These are phyloP conservation scores for Odocoileus hemionus DNA, from an alignment of 2,113 vertebrate species.

Conservation along the genomic window DNA sequence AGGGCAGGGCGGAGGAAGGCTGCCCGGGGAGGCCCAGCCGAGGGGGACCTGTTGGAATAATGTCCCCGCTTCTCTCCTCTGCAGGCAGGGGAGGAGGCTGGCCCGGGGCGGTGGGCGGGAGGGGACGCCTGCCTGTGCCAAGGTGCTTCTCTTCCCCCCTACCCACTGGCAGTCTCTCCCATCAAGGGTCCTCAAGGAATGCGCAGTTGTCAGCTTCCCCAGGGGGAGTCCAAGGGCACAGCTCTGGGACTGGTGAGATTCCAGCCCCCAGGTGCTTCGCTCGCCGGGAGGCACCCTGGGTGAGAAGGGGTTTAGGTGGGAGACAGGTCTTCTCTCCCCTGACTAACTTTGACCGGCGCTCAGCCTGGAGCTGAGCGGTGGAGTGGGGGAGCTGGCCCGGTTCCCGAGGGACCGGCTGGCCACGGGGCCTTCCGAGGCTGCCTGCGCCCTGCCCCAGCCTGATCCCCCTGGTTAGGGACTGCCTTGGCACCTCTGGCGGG, in stretches of 20 bases:
- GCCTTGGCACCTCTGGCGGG: neutral
- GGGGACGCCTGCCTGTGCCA: neutral
- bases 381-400: neutral
- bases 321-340: neutral
- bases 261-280: neutral
- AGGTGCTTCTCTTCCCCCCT: neutral
- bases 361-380: neutral
- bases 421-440: neutral
- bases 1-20: neutral
- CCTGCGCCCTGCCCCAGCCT: neutral
- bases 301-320: neutral
- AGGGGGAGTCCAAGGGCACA: neutral
- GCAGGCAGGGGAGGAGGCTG: neutral
- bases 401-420: neutral
- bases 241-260: neutral
- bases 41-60: conserved; percentile 66
- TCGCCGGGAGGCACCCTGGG: neutral
- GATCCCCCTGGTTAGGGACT: neutral
- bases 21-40: neutral
- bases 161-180: neutral
- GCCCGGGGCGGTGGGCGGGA: neutral
- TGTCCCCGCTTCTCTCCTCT: neutral
- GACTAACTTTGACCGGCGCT: conserved; percentile 33
- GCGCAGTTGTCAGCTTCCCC: neutral
- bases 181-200: neutral